Base-by-base conservation (phyloP, 1,140 invertebrate genomes). In the Agrypnia vestita region DNA sequence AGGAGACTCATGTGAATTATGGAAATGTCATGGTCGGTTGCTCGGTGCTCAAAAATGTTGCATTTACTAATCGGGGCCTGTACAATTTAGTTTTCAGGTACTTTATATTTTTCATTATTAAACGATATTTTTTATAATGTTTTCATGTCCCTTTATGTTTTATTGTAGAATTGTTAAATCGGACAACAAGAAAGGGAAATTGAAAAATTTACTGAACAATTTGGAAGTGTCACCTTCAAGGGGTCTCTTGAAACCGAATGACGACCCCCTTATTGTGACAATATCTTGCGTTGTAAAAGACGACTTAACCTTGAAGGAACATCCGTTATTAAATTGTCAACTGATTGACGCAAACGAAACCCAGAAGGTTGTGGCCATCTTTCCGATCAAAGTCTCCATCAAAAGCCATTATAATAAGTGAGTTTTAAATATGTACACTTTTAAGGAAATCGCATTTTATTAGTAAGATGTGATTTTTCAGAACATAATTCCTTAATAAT, bases 361-460 rank as follows among this genome's bases (percentile, higher is more conserved):
- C 4, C 73, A 75, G 55, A 56, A 53, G 17, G 15, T 75, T 44
- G 56, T 75, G 4, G 73, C 73, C 4, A 19, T 61, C 12, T 59
- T 75, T 21, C 73, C 73, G 11, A 59, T 75, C 17, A 35, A 75
- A 43, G 55, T 75, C 17, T 75, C 73, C n/a, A 43, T 75, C 13
- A 75, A 13, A 15, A 61, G 53, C 43, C 73, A 75, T 12, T 75
- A 15, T 17, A 75, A 75, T 47, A 75, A 61, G 73, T 75, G 17
- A 61, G 73, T 64, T 64, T 43, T 0, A 0, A 35, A 6, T 6
- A 6, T 35, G 25, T 35, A 35, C 6, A 35, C 25, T 35, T 35
- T 35, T 35, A 35, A 35, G 1, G 25, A 35, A 35, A 35, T 35
- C 25, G 6, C 6, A 3, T 35, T 35, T 35, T 35, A 35, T 35